Conservation (phyloP, 92 coral and sea anemone species). For the Phenganax subtilis region DNA sequence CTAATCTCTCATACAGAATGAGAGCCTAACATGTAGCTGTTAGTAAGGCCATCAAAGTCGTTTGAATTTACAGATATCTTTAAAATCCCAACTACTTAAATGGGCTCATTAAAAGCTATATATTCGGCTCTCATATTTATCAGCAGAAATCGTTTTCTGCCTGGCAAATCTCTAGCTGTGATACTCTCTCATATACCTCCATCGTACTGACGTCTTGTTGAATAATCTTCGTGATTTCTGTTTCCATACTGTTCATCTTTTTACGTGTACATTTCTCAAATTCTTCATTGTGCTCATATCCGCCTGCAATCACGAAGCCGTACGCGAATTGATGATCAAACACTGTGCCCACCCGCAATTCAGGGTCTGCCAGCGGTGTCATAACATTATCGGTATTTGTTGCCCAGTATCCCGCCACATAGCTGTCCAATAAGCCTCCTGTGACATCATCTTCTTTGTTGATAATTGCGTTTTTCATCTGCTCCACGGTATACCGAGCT, state of each 20-base stretch:
- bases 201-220: slow-evolving; percentile 76
- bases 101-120: too few species aligned
- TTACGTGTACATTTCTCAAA: slow-evolving; percentile 81
- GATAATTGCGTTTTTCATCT: slow-evolving; percentile 61
- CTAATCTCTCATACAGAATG: too few species aligned
- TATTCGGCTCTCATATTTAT: too few species aligned
- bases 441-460: slow-evolving; percentile 31
- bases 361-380: slow-evolving; percentile 50
- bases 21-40: too few species aligned
- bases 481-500: slow-evolving; percentile 59
- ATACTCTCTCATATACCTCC: slow-evolving; percentile 60
- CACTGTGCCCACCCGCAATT: slow-evolving; percentile 87
- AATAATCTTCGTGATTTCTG: slow-evolving; percentile 76
- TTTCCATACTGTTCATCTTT: slow-evolving; percentile 96
- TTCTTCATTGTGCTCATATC: slow-evolving; percentile 37
- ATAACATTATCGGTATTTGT: slow-evolving; percentile 40
- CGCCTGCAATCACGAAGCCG: slow-evolving; percentile 91
- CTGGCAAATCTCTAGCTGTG: too few species aligned
- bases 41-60: too few species aligned
- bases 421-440: slow-evolving; percentile 91
- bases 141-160: too few species aligned
- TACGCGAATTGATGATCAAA: slow-evolving; percentile 98
- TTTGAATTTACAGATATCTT: too few species aligned
- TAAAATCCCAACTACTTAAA: too few species aligned
- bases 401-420: slow-evolving; percentile 98